Evolutionary conservation across 2,797 vertebrate species (phyloP).

Genomic region (Lophura swinhoii): DNA sequence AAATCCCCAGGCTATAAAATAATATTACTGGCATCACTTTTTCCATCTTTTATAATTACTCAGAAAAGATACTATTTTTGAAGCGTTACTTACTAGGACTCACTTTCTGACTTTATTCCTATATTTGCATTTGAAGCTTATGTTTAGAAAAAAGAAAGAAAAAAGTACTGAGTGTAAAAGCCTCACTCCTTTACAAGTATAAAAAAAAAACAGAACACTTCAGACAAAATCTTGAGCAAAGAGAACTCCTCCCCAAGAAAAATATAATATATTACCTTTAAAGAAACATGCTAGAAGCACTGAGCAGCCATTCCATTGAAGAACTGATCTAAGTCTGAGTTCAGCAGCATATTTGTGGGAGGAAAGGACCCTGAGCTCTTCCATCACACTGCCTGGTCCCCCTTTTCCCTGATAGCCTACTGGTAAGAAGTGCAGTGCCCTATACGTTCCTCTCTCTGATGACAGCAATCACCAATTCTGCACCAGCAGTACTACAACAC

Average conservation of each 20-base stretch:
- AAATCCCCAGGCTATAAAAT: background rate
- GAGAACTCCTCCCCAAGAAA: background rate
- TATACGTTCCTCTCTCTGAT: background rate
- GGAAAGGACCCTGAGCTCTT: background rate
- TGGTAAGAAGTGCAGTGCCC: fast-evolving
- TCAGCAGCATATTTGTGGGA: background rate
- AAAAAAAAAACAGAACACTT: background rate
- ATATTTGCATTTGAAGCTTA: background rate
- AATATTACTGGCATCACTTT: background rate
- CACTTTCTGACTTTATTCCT: background rate
- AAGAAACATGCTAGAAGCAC: background rate
- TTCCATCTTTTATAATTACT: background rate
- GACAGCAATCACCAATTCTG: background rate
- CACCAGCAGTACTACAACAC: no score
- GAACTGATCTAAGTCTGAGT: background rate
- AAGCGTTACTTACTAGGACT: background rate
- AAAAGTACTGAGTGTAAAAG: background rate
- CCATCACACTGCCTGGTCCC: background rate
- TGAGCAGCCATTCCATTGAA: background rate
- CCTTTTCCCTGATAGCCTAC: background rate
- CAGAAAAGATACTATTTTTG: background rate
- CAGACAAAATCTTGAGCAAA: background rate
- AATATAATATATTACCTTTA: background rate
- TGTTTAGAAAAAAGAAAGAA: background rate
- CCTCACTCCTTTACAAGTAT: background rate